Evolutionary conservation across 2,113 vertebrate species (phyloP), one percentile per base, ranked within the genome.

Genomic region (Rissa tridactyla): DNA sequence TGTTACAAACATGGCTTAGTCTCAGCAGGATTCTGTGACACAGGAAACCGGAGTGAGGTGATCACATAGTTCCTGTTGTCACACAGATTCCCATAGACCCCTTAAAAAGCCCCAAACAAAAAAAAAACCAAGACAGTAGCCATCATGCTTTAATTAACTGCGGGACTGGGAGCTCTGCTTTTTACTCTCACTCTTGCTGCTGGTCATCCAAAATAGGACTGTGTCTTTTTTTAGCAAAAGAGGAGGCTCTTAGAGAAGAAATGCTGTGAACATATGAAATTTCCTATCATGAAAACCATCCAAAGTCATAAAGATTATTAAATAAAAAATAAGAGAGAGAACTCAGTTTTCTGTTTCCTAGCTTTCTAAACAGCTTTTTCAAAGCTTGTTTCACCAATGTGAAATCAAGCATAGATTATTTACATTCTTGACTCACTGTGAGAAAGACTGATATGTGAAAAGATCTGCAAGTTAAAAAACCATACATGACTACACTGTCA

Each of bases 341-440:
- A 46, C 5, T 29, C 18, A 22, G 1, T 61, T 80, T 88, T 77
- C 25, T 77, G 4, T 77, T 92, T 83, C 20, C 22, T 51, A 34
- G 15, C 13, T 90, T 95, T 82, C 62, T 65, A 64, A 92, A 60
- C 8, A 68, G 69, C 30, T 82, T 92, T 92, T 84, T 79, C 61
- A 91, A 65, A 89, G 26, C 55, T 66, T 81, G 12, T 81, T 89
- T 95, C 49, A 82, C 77, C 42, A 42, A 3, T 32, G 30, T 49
- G 70, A 82, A 76, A 49, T 80, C 46, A 73, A 51, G 16, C 30
- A 34, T 6, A 32, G 71, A 13, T 66, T 85, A 46, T 76, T 90
- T 82, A 51, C 34, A 3, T 84, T 88, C 62, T 62, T 85, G 61
- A 72, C 46, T 91, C 57, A 21, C 38, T 70, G 52, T 69, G 44